A percentile compares a stretch with the other conserved stretches of the same genome.
Conservation (phyloP, 30 jellyfish, hydroid and myxozoan species). For the Turritopsis dohrnii region DNA sequence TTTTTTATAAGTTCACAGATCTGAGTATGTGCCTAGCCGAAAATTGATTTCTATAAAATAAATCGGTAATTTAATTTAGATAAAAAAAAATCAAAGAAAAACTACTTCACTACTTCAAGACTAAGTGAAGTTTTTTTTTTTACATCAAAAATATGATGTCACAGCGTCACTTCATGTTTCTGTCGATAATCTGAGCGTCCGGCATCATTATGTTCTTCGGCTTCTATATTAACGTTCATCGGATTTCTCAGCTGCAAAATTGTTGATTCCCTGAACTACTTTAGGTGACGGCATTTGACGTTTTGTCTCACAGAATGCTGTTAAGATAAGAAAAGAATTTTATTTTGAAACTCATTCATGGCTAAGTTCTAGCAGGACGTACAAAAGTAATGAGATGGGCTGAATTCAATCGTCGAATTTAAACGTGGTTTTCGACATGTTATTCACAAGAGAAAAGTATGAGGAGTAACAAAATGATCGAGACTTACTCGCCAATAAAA, state of each 20-base stretch:
- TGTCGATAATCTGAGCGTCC: too few relatives aligned
- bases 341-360: background rate
- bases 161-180: too few relatives aligned
- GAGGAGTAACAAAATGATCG: background rate
- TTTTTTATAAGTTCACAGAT: too few relatives aligned
- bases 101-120: too few relatives aligned
- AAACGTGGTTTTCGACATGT: background rate
- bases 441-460: background rate
- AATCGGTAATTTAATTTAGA: too few relatives aligned
- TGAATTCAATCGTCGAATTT: background rate
- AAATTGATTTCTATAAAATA: too few relatives aligned
- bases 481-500: conserved; percentile 48
- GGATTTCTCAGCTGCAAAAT: background rate
- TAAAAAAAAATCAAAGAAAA: too few relatives aligned
- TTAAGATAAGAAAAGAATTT: background rate
- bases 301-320: background rate
- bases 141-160: too few relatives aligned
- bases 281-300: background rate
- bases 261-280: background rate
- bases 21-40: too few relatives aligned
- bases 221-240: background rate
- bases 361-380: background rate
- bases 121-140: too few relatives aligned
- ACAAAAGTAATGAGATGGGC: background rate
- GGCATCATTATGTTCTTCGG: background rate